These are phyloP conservation scores for Papilio gigon DNA, from an alignment of 2,888 invertebrate species.

Conservation along the genomic window DNA sequence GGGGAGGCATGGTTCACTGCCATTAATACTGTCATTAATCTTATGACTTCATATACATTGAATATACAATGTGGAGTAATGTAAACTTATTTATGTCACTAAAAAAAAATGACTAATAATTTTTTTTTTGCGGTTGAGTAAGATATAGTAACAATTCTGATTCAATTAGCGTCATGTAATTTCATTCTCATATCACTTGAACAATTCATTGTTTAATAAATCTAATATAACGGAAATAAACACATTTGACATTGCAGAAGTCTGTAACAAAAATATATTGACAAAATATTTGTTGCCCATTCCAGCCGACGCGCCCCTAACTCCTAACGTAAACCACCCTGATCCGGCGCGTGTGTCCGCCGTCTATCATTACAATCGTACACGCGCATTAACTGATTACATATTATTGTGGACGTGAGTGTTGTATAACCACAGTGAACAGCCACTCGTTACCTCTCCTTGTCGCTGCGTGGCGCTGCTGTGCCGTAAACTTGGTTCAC, in stretches of 20 bases:
- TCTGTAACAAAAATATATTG: neutral
- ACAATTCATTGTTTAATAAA: too few relatives aligned
- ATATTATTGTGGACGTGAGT: conserved; percentile 63
- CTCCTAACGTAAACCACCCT: conserved; percentile 61
- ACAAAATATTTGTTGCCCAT: conserved; percentile 3
- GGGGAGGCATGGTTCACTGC: conserved; percentile 47
- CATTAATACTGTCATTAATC: too few relatives aligned
- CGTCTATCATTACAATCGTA: conserved; percentile 73
- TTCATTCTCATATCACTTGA: too few relatives aligned
- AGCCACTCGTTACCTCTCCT: conserved; percentile 26
- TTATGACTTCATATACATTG: too few relatives aligned
- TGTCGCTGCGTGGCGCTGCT: conserved; percentile 26
- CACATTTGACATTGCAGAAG: neutral
- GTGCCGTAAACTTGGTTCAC: conserved; percentile 13
- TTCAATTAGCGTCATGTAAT: too few relatives aligned
- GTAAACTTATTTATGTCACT: too few relatives aligned
- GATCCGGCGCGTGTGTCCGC: conserved; percentile 62
- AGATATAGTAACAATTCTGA: too few relatives aligned
- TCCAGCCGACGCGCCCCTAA: conserved; percentile 52
- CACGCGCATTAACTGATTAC: conserved; percentile 75
- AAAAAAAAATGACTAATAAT: too few relatives aligned
- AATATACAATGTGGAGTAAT: too few relatives aligned
- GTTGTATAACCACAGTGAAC: conserved; percentile 55
- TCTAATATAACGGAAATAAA: neutral
- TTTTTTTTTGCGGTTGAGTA: too few relatives aligned